Conservation (phyloP, 2,113 vertebrate species). For the Lathamus discolor region DNA sequence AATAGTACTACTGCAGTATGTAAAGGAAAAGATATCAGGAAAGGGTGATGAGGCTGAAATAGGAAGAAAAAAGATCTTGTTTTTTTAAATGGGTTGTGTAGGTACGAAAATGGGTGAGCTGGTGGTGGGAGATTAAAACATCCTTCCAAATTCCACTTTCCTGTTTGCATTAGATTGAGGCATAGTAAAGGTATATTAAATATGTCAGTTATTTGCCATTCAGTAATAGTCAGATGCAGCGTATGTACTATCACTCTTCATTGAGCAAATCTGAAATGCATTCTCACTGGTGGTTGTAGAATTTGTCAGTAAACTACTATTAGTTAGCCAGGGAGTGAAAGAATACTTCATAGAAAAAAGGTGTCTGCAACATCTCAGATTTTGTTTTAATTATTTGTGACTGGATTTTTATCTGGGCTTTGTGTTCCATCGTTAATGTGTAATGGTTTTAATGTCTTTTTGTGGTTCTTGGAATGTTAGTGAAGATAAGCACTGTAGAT, state of each 20-base stretch:
- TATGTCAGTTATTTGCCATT: neutral
- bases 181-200: neutral
- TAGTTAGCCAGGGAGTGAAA: neutral
- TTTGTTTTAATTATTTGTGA: conserved; percentile 28
- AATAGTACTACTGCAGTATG: neutral
- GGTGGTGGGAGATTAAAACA: neutral
- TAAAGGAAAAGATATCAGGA: neutral
- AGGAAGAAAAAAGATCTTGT: neutral
- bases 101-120: neutral
- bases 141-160: neutral
- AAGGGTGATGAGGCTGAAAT: neutral
- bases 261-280: neutral
- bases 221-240: neutral
- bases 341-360: neutral
- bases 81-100: neutral
- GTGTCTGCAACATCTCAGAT: neutral
- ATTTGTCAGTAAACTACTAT: neutral
- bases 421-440: conserved; percentile 16
- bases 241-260: neutral
- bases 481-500: neutral
- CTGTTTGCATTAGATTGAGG: neutral
- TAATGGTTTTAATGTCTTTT: conserved; percentile 22
- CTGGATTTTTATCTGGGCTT: neutral
- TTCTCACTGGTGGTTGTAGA: neutral
- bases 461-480: neutral